Evolutionary conservation across 2,888 invertebrate species (phyloP).

Genomic region (Tachina grossa): DNA sequence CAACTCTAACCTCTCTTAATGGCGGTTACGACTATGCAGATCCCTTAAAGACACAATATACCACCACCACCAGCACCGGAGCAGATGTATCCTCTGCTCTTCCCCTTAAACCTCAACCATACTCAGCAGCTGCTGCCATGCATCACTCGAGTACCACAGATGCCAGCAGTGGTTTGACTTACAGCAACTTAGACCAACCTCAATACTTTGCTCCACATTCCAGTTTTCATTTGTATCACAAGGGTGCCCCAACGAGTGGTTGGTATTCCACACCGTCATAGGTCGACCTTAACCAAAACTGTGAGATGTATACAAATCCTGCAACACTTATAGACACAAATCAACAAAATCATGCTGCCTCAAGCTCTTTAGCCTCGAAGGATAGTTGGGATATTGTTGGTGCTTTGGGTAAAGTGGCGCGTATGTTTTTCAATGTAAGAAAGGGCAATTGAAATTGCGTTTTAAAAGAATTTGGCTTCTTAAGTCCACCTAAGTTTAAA

Average conservation of each 20-base stretch:
- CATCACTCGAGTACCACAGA: conserved; percentile 84
- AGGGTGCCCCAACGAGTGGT: conserved; percentile 87
- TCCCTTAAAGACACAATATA: conserved; percentile 84
- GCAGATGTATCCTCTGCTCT: conserved; percentile 86
- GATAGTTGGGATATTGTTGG: conserved; percentile 80
- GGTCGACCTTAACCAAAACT: conserved; percentile 75
- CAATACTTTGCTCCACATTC: conserved; percentile 93
- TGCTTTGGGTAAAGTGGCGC: conserved; percentile 78
- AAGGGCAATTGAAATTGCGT: conserved; percentile 73
- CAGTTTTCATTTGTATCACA: conserved; percentile 94
- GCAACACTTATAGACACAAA: conserved; percentile 65
- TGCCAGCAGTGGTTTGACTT: conserved; percentile 86
- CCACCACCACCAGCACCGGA: conserved; percentile 82
- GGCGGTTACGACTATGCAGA: conserved; percentile 87
- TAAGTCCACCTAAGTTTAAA: neutral
- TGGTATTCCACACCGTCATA: conserved; percentile 92
- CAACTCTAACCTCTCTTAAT: conserved; percentile 64
- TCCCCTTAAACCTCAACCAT: conserved; percentile 95
- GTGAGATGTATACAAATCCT: conserved; percentile 47
- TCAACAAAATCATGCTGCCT: conserved; percentile 49
- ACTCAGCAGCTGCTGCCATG: conserved; percentile 87
- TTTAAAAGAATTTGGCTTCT: neutral
- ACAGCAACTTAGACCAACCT: conserved; percentile 88
- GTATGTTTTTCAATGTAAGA: conserved; percentile 80
- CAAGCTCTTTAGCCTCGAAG: conserved; percentile 44